Evolutionary conservation across 35 echinoderm and acorn worm genomes (phyloP).

Genomic region (Holothuria glaberrima): DNA sequence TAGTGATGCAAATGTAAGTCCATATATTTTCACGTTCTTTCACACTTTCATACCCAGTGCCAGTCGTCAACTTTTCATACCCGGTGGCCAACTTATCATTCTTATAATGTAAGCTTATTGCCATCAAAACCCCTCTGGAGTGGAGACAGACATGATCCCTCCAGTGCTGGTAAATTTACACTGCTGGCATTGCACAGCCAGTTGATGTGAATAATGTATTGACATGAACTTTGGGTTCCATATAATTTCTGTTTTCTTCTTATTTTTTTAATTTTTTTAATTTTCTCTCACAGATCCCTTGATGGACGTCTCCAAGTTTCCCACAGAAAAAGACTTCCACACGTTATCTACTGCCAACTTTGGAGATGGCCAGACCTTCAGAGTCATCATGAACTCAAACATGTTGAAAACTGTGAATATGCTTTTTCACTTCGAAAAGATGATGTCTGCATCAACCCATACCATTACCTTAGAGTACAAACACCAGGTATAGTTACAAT

Average conservation of each 20-base stretch:
- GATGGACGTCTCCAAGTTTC: constrained; percentile 98
- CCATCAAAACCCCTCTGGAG: no score
- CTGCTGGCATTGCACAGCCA: no score
- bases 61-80: no score
- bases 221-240: not conserved
- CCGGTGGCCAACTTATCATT: no score
- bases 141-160: no score
- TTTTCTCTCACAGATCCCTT: constrained; percentile 72
- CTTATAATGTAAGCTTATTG: no score
- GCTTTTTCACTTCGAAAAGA: constrained; percentile 92
- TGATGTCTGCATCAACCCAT: constrained; percentile 99
- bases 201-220: no score
- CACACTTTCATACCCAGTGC: no score
- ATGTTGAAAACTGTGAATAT: constrained; percentile 90
- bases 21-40: no score
- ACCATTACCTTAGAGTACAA: constrained; percentile 94
- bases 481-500: constrained; percentile 79
- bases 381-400: constrained; percentile 94
- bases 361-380: constrained; percentile 99
- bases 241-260: not conserved
- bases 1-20: no score
- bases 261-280: not conserved
- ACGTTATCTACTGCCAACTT: constrained; percentile 97
- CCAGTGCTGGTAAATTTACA: no score
- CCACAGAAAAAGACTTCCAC: constrained; percentile 93